Base-by-base conservation (phyloP, 2,797 vertebrate genomes). In the Phoxinus dragarum region DNA sequence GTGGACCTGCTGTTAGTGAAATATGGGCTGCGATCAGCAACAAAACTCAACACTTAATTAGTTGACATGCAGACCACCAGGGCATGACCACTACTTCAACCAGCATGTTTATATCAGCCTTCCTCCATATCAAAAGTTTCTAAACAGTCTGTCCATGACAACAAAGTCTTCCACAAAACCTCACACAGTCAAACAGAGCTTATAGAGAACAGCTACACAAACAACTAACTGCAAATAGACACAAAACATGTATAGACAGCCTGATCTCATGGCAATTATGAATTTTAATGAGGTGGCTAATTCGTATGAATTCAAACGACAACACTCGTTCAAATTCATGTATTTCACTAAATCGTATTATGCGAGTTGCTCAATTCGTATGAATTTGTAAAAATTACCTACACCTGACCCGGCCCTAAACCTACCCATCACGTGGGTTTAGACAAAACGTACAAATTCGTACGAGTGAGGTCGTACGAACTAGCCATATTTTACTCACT, bases 31-130 rank as follows among this genome's bases (percentile, higher is more conserved):
- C 10, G 59, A 52, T 84, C 42, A 36, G 36, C 47, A 76, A 68
- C 72, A 67, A 17, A 38, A 59, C 34, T 38, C 72, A 72, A 59
- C 68, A 77, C 44, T 82, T 47, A 72, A 59, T 59, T 72, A 82
- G 38, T 83, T 49, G 56, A 75, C 14, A 66, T n/a, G 19, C 47
- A 69, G 82, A 84, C 74, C 82, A 84, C 74, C 82, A 31, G 73
- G 73, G 73, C 44, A 12, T 31, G 73, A 56, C 61, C 42, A 52
- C 31, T 6, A 34, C 14, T 34, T 66, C 27, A 34, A 66, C 27
- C 12, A 34, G 61, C 38, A 11, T 84, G 82, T 84, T 84, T 84
- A 69, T 42, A 84, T 69, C 27, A 14, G n/a, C 47, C n/a, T 69
- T 6, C 7, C 19, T 68, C 36, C 73, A 56, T 44, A 74, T 74